Conservation (phyloP, 1,140 invertebrate genomes). For the Holcopasites calliopsidis region DNA sequence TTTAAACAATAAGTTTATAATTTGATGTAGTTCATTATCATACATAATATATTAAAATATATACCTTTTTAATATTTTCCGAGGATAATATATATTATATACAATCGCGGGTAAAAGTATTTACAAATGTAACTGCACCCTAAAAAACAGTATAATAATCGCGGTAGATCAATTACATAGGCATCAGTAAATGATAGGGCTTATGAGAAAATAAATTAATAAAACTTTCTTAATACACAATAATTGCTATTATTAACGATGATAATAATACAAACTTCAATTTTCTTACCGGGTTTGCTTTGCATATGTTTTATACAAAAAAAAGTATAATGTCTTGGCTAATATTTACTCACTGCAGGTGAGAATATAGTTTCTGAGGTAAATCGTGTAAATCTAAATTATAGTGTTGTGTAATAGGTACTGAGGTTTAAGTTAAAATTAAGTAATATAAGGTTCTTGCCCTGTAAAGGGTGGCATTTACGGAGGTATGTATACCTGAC, state of each 20-base stretch:
- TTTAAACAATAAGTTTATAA: constrained; percentile 78
- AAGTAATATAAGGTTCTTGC: constrained; percentile 70
- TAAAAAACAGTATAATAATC: constrained; percentile 68
- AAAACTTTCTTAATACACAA: constrained; percentile 53
- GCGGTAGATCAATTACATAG: constrained; percentile 61
- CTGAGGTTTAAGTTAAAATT: constrained; percentile 76
- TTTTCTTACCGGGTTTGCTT: constrained; percentile 45
- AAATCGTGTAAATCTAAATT: constrained; percentile 68
- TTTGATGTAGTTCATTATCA: constrained; percentile 76
- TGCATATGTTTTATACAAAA: constrained; percentile 53
- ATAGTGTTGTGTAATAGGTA: constrained; percentile 73
- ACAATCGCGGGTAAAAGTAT: constrained; percentile 68
- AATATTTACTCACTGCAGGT: constrained; percentile 32
- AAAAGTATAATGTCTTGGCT: constrained; percentile 55
- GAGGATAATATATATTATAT: constrained; percentile 72
- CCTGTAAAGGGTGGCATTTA: constrained; percentile 52
- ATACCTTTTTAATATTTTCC: constrained; percentile 74
- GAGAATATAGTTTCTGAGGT: constrained; percentile 67
- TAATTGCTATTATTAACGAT: constrained; percentile 60
- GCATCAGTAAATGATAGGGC: constrained; percentile 48
- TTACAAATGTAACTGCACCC: constrained; percentile 74
- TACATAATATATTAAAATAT: constrained; percentile 79
- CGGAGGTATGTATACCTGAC: constrained; percentile 77
- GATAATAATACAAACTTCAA: constrained; percentile 61
- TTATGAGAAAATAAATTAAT: constrained; percentile 64